A percentile compares a stretch with the other conserved stretches of the same genome.
phyloP scores from a whole-genome alignment of 2,888 invertebrate species.

The Tenthredo scrophulariae region DNA sequence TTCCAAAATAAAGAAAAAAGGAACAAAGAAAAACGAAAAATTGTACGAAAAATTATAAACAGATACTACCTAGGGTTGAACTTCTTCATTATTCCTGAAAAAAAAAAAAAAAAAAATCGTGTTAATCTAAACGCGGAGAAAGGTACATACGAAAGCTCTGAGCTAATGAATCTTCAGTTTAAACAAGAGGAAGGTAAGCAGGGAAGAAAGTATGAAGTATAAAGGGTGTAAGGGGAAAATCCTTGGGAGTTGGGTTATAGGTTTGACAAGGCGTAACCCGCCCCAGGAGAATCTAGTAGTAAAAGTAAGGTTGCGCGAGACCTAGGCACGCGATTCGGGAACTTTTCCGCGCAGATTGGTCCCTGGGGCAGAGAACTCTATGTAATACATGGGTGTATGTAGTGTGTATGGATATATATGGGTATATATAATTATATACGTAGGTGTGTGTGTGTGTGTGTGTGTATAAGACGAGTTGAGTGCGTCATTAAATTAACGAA shows the following conservation, averaged over 20 bases:
- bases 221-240: neutral
- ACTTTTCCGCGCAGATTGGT: conserved; percentile 32
- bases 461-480: conserved; percentile 7
- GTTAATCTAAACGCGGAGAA: neutral
- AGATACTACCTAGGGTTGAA: neutral
- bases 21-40: too few species aligned
- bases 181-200: neutral
- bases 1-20: too few species aligned
- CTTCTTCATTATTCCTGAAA: neutral
- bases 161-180: neutral
- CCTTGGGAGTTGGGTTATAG: conserved; percentile 14
- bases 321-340: neutral
- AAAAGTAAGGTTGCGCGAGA: conserved; percentile 31
- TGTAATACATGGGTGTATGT: neutral
- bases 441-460: neutral
- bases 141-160: neutral
- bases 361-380: neutral
- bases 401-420: neutral
- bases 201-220: neutral
- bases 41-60: too few species aligned
- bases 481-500: conserved; percentile 39
- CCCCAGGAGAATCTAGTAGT: conserved; percentile 37
- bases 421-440: neutral
- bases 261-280: conserved; percentile 34
- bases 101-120: neutral